Evolutionary conservation across 2,888 invertebrate species (phyloP), one percentile per base, ranked within the genome.

Genomic region (Cylloceria caligata): DNA sequence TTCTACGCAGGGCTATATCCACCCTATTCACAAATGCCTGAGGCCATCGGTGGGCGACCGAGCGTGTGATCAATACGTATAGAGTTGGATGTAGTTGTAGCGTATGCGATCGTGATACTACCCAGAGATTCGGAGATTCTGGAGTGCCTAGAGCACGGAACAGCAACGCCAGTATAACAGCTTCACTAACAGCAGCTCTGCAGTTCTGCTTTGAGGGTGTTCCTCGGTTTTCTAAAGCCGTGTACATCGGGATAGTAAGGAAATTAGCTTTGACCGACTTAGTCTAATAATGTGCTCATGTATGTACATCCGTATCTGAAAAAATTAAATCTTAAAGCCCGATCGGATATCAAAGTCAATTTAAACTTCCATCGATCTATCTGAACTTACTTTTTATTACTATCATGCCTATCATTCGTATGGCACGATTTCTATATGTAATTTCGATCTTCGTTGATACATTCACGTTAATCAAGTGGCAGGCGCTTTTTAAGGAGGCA

Each of bases 11-110:
- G 27, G 24, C 19, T 65, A 52, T 64, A 36, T 64, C 39, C 39
- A 39, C 39, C 19, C 13, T 13, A 65, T 77, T 47, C 64, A 45
- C 55, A 60, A 64, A 77, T 67, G 72, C 80, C 75, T 55, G 52
- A 19, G 67, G 76, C 34, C 45, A 77, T 65, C 52, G 71, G 45
- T 60, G 69, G 73, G 73, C 76, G 78, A 81, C 85, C 78, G 47
- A 84, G 80, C 82, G 77, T 85, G 68, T 86, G 81, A 86, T 86
- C 85, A 83, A 86, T 86, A 84, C 69, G 62, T 65, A 67, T 67
- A 34, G 27, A 7, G 30, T 57, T 39, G 36, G 16, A 76, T 67
- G 24, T 34, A 11, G 47, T 36, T 52, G 52, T 27, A 57, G 39
- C 49, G 49, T 65, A 65, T 49, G 52, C 36, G 55, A 75, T n/a